phyloP scores from a whole-genome alignment of 2,888 invertebrate species.

The Mesorhabditis belari region DNA sequence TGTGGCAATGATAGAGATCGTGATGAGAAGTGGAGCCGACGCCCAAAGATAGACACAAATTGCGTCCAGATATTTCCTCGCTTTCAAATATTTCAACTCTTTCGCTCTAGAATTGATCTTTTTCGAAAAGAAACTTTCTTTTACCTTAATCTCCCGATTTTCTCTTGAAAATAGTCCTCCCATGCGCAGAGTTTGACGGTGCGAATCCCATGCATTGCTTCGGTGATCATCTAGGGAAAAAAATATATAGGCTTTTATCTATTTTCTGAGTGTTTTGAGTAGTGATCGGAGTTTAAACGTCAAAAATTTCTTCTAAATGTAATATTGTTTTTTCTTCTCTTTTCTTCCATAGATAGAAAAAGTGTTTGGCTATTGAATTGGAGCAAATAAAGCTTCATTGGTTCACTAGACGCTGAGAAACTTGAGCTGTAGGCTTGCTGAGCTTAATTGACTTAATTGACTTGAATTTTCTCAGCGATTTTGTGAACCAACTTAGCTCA shows the following conservation, averaged over 20 bases:
- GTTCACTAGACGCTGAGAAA: no score
- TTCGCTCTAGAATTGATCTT: slow-evolving; percentile 5
- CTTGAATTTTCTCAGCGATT: no score
- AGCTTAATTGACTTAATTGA: no score
- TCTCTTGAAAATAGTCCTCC: slow-evolving; percentile 73
- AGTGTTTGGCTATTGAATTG: no score
- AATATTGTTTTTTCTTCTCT: not conserved
- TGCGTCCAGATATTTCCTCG: slow-evolving; percentile 74
- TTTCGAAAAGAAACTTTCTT: not conserved
- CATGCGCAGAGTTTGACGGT: slow-evolving; percentile 86
- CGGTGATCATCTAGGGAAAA: slow-evolving; percentile 68
- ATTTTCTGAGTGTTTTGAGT: no score
- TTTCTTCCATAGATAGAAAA: no score
- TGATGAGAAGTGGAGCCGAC: slow-evolving; percentile 76
- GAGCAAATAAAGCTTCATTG: no score
- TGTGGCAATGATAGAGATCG: slow-evolving; percentile 57
- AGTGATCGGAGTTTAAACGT: no score
- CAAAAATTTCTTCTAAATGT: not conserved
- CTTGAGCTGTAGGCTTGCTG: no score
- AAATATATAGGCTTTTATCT: not conserved
- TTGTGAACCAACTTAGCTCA: no score
- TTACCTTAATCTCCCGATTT: slow-evolving; percentile 19
- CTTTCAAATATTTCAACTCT: slow-evolving; percentile 35
- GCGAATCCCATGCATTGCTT: slow-evolving; percentile 77
- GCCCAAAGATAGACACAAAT: slow-evolving; percentile 95